Base-by-base conservation (phyloP, 2,113 vertebrate species). In the Nerophis ophidion region DNA sequence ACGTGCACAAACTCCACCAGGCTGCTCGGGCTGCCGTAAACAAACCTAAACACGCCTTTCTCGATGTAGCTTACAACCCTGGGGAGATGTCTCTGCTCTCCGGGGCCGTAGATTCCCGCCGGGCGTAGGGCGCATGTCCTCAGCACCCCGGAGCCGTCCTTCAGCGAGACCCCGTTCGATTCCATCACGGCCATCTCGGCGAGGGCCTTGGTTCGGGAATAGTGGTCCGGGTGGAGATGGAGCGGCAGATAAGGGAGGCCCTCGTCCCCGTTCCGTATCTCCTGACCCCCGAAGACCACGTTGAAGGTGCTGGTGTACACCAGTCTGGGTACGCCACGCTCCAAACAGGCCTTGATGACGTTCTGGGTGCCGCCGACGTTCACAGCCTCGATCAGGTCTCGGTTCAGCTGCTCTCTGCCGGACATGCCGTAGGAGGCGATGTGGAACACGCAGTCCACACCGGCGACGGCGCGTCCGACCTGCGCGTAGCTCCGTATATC, bases 261-360 rank as follows among this genome's bases (percentile, higher is more conserved):
- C 65, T 98, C 95, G 0, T 98, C 86, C 1, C 95, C 95, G 0
- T 96, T 93, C 80, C 90, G 83, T 71, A 99, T 96, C 11, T 90
- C 83, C 65, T 98, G 95, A 3, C 96, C 96, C 12, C 93, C 93
- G 0, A 98, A 99, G 47, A 98, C 64, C 65, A 99, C 95, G 0
- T 99, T 98, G 60, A 92, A 98, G 0, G 95, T 97, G 75, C 96
- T 98, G 1, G 95, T 98, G 79, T 96, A 98, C 34, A 99, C 90
- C 48, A 98, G 75, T 47, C 91, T 86, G 0, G 89, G 69, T 45
- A 96, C 90, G 0, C 88, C 79, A 0, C 40, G 80, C 56, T 81
- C 86, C 13, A 61, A 57, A 70, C 95, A 98, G 8, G 89, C 90
- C 66, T 61, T 88, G 68, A 98, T 87, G 67, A 97, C 35, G 45